These are phyloP conservation scores for Beroe ovata DNA, from an alignment of 37 sponge, comb jelly and placozoan genomes.

Conservation along the genomic window DNA sequence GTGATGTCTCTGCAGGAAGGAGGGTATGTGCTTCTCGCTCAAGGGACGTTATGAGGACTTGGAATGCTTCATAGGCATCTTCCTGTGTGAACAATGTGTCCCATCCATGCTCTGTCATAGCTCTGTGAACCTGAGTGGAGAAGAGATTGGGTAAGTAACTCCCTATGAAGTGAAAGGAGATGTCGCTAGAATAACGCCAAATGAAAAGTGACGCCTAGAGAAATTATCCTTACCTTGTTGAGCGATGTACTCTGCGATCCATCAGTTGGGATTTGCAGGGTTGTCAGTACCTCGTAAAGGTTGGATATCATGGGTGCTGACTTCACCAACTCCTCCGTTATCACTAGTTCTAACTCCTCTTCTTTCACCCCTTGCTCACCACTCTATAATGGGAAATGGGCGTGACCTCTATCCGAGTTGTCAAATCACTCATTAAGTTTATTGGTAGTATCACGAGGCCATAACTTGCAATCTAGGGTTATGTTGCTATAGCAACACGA, in stretches of 20 bases:
- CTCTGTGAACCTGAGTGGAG: constrained; percentile 27
- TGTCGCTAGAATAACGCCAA: no score
- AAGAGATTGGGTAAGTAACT: no score
- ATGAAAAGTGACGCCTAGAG: no score
- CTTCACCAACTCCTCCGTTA: constrained; percentile 43
- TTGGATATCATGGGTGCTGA: constrained; percentile 27
- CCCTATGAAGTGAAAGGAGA: no score
- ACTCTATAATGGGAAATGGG: no score
- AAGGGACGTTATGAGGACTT: constrained; percentile 40
- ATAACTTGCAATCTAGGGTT: no score
- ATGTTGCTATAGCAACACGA: no score
- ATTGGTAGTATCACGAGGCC: no score
- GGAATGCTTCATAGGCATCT: constrained; percentile 64
- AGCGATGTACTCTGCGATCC: constrained; percentile 54
- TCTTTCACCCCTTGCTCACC: background rate
- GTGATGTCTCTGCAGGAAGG: background rate
- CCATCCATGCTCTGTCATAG: constrained; percentile 56
- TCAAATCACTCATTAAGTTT: no score
- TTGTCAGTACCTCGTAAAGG: constrained; percentile 24
- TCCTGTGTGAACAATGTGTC: constrained; percentile 57
- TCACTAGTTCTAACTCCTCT: background rate
- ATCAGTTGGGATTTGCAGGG: constrained; percentile 19
- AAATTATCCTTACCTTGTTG: constrained; percentile 45
- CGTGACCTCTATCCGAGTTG: no score
- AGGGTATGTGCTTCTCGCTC: constrained; percentile 35